Conservation (phyloP, 2,113 vertebrate species). For the Colistium nudipinnis region DNA sequence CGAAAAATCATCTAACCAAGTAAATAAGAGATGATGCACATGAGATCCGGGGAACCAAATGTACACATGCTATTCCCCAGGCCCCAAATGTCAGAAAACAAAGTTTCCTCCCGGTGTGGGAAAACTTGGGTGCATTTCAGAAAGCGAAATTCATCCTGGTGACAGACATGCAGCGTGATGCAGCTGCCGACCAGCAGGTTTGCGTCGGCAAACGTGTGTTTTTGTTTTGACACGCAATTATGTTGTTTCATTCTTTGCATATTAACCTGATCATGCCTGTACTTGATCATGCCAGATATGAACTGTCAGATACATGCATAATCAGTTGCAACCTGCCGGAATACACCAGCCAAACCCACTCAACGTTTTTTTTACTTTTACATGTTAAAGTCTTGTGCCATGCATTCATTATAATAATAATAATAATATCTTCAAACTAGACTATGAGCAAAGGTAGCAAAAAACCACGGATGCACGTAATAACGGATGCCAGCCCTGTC, state of each 20-base stretch:
- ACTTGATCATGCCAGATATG: background rate
- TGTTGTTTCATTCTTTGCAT: slow-evolving; percentile 1
- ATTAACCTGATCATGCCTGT: background rate
- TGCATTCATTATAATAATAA: background rate
- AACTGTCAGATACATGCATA: slow-evolving; percentile 4
- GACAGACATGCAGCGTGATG: slow-evolving; percentile 3
- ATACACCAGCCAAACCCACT: background rate
- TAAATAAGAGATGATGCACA: slow-evolving; percentile 67
- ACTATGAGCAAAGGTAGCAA: background rate
- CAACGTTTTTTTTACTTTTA: too few species aligned
- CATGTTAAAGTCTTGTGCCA: slow-evolving; percentile 8
- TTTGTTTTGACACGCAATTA: background rate
- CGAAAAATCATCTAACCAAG: slow-evolving; percentile 55
- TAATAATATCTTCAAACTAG: background rate
- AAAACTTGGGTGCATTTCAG: slow-evolving; percentile 43
- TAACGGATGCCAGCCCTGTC: background rate
- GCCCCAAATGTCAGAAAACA: slow-evolving; percentile 16
- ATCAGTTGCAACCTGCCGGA: background rate
- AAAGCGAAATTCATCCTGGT: slow-evolving; percentile 27
- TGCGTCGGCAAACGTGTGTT: slow-evolving; percentile 20
- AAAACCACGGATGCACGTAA: too few species aligned
- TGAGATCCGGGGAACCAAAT: slow-evolving; percentile 40
- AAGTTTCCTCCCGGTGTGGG: slow-evolving; percentile 23
- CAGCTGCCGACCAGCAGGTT: slow-evolving; percentile 19
- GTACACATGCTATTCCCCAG: slow-evolving; percentile 36